These are phyloP conservation scores for Cephalopholis sonnerati DNA, from an alignment of 2,113 vertebrate species.

Conservation along the genomic window DNA sequence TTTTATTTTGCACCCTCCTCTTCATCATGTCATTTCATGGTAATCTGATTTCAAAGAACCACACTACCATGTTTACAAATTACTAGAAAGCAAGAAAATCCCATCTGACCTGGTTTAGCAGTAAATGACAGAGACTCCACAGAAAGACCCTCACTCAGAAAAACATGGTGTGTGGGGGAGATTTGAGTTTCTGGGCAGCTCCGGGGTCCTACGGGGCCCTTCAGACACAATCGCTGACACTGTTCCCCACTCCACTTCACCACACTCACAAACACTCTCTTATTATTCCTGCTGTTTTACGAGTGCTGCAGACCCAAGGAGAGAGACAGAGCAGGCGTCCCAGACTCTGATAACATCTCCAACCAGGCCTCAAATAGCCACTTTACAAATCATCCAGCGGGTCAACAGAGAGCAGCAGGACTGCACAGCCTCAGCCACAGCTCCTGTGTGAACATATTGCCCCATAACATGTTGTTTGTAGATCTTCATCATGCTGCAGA, in stretches of 20 bases:
- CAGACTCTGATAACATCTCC: conserved; percentile 71
- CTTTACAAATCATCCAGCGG: conserved; percentile 55
- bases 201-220: conserved; percentile 37
- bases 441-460: conserved; percentile 4
- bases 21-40: conserved; percentile 6
- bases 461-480: neutral
- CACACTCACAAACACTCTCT: conserved; percentile 55
- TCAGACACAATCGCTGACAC: conserved; percentile 69
- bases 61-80: conserved; percentile 27
- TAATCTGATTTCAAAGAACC: conserved; percentile 31
- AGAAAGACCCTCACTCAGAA: conserved; percentile 56
- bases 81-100: conserved; percentile 38
- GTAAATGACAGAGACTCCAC: conserved; percentile 62
- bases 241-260: conserved; percentile 66
- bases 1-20: neutral
- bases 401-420: conserved; percentile 42
- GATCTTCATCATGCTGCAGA: conserved; percentile 1
- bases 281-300: conserved; percentile 74
- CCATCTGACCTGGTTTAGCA: conserved; percentile 42
- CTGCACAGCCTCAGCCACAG: conserved; percentile 45
- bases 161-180: conserved; percentile 50
- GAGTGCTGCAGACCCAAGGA: conserved; percentile 45
- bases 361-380: conserved; percentile 57
- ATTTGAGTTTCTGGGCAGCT: conserved; percentile 40
- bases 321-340: conserved; percentile 59